These are phyloP conservation scores for Acropternis orthonyx DNA, from an alignment of 2,797 vertebrate species.

Conservation along the genomic window DNA sequence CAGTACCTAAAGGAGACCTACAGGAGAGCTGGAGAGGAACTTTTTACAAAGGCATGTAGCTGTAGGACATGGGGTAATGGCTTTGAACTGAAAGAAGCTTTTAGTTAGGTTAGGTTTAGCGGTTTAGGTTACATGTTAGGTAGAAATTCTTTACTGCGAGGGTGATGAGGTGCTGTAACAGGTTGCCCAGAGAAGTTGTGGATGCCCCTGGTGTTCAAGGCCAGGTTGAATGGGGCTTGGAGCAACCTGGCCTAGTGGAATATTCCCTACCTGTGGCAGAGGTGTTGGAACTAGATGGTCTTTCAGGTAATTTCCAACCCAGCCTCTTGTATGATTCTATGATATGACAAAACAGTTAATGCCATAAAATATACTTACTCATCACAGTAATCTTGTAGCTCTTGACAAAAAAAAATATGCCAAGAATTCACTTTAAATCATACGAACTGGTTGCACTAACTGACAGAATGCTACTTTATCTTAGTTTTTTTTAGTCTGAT, in stretches of 20 bases:
- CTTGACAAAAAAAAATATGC: not conserved
- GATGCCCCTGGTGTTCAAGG: not conserved
- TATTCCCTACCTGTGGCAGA: not conserved
- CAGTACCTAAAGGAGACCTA: not conserved
- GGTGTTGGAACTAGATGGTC: not conserved
- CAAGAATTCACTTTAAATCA: not conserved
- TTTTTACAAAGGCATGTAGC: not conserved
- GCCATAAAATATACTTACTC: not conserved
- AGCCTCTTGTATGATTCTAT: not conserved
- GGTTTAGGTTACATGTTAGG: not conserved
- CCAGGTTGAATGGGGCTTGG: not conserved
- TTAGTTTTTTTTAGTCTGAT: not conserved
- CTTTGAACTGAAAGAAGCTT: not conserved
- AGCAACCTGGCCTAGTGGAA: not conserved
- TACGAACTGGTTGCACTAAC: not conserved
- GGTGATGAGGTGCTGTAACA: not conserved
- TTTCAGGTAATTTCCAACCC: not conserved
- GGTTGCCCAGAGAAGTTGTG: not conserved
- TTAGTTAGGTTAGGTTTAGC: too few species aligned
- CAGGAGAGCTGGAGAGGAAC: not conserved
- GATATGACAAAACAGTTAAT: not conserved
- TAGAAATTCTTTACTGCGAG: not conserved
- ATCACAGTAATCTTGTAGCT: not conserved
- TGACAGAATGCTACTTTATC: not conserved
- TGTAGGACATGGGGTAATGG: not conserved